Evolutionary conservation across 2,113 vertebrate species (phyloP), one percentile per base, ranked within the genome.

Genomic region (Girardinichthys multiradiatus): DNA sequence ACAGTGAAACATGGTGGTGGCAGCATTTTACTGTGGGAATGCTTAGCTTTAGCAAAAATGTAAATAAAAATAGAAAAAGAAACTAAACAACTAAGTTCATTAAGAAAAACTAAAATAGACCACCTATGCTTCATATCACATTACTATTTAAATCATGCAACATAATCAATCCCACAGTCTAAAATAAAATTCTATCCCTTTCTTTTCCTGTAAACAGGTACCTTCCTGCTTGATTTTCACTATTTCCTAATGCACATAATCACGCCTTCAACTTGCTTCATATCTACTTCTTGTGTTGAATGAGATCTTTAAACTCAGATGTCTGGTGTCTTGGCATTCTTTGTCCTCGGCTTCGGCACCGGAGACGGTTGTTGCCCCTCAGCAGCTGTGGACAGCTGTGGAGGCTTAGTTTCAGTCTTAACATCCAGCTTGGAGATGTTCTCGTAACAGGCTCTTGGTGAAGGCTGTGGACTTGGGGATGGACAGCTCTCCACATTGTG

Each of bases 341-440:
- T 92, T 1, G 67, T 91, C 83, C 91, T 91, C 4, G 90, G 91
- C 69, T 89, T 92, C 0, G 91, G 91, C 51, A 92, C 88, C 0
- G 91, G 91, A 17, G 86, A 89, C 15, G 80, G 74, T 24, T 70
- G 11, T n/a, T 60, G 37, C 51, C 17, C 61, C 27, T 63, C 80
- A 26, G 69, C 64, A 11, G 21, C 57, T 33, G n/a, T 2, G 8
- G 71, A 4, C 0, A 57, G 28, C 11, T 71, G 65, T 31, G 35
- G 1, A 29, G 58, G 59, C 2, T 0, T 59, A 39, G 65, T 76
- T 57, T 67, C 77, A 42, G 28, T 42, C 68, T 64, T 61, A 57
- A 28, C 70, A 39, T 85, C 77, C 19, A 66, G 35, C 11, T 61
- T 64, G 35, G 72, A n/a, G 35, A 71, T 61, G 0, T 3, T 76